Percentiles rank a stretch among this genome's conserved stretches.
Evolutionary conservation across 2,888 invertebrate species (phyloP).

Genomic region (Protonemura montana): DNA sequence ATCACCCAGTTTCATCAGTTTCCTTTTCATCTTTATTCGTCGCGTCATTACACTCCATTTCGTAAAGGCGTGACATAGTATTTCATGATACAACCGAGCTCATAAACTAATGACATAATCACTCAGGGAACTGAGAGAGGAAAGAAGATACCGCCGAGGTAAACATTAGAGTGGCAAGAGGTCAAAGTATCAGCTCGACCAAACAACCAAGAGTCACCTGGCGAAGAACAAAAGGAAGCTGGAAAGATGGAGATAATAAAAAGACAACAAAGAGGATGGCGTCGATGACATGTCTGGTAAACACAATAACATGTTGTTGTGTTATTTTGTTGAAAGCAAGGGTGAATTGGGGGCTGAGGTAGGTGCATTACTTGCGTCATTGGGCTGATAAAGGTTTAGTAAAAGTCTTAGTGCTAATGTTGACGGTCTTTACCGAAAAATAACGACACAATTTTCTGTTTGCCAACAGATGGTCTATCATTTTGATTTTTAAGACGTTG

Average conservation of each 20-base stretch:
- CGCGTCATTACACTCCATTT: background rate
- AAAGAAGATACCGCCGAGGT: background rate
- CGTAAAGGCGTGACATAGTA: background rate
- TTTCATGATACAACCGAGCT: background rate
- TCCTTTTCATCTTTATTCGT: too few relatives aligned
- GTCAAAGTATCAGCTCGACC: background rate
- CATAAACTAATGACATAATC: background rate
- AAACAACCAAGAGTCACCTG: background rate
- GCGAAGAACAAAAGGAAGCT: background rate
- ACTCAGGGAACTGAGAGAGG: background rate
- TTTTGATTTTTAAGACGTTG: too few relatives aligned
- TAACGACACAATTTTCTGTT: too few relatives aligned
- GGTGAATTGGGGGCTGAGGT: background rate
- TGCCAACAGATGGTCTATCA: too few relatives aligned
- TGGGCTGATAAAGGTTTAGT: too few relatives aligned
- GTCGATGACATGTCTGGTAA: background rate
- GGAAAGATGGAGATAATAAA: background rate
- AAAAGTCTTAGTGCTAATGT: too few relatives aligned
- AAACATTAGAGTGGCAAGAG: background rate
- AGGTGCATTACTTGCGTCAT: too few relatives aligned
- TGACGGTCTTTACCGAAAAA: background rate
- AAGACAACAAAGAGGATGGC: background rate
- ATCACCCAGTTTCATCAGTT: too few relatives aligned
- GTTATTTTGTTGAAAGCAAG: background rate
- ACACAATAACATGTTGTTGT: slow-evolving; percentile 8